Evolutionary conservation across 2,888 invertebrate genomes (phyloP), one percentile per base, ranked within the genome.

Genomic region (Cheiracanthium punctorium): DNA sequence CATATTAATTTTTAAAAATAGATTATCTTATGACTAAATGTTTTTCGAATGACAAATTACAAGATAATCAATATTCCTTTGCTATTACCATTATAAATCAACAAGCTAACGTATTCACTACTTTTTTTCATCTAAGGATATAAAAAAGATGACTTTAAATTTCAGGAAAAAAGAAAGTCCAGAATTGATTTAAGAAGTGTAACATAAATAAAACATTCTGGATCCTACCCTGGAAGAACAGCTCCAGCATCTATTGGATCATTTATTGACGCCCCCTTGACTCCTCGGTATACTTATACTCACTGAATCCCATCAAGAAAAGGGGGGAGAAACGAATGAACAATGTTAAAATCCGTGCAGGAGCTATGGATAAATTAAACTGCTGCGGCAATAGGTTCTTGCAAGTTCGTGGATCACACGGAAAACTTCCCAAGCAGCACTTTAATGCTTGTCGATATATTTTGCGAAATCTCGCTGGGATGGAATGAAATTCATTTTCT

Each of bases 401-500:
- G 29, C n/a, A 17, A 30, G 24, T 73, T 58, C 20, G 70, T 43
- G 58, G 70, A 71, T 76, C 82, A 72, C 76, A 70, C 48, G 75
- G 28, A 76, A 82, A 71, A 76, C 71, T 75, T 70, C 37, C 33
- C 32, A 17, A 14, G 32, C 73, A 2, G 30, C 52, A 65, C 73
- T 79, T 74, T 85, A 85, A 85, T 85, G 84, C 84, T 28, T 85
- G 73, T 85, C 84, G 79, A 85, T 85, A 85, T 85, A 85, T 85
- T 85, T 33, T 67, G n/a, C 28, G 67, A 33, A 77, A 84, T 85
- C 79, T 85, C 65, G 28, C 74, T 43, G 32, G 77, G 24, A 52
- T 33, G 37, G 71, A 73, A 79, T 79, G 70, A 85, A 79, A 85
- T 79, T 85, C 79, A 85, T 79, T 85, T 85, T 77, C 79, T 74